Conservation (phyloP, 1,140 invertebrate genomes). For the Brachionus asplanchnoidis region DNA sequence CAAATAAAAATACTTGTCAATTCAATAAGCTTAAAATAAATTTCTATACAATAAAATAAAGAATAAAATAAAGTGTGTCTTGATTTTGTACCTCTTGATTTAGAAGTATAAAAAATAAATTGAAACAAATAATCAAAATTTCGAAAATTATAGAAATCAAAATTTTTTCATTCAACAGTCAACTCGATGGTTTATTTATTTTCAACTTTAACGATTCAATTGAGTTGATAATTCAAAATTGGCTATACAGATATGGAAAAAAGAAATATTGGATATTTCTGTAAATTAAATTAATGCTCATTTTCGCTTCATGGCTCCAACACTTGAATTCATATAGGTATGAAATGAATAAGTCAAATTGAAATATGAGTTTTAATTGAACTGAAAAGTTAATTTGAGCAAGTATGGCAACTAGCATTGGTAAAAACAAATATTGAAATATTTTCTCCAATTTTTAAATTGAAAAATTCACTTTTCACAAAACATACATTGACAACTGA, state of each 20-base stretch:
- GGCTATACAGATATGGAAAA: background rate
- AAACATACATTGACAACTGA: background rate
- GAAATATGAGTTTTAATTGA: conserved; percentile 1
- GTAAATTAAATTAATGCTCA: conserved; percentile 14
- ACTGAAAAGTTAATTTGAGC: conserved; percentile 5
- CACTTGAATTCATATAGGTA: conserved; percentile 20
- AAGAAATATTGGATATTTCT: background rate
- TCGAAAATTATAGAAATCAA: conserved; percentile 9
- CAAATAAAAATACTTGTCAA: conserved; percentile 11
- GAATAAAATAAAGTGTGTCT: background rate
- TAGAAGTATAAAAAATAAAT: background rate
- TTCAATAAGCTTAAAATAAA: conserved; percentile 23
- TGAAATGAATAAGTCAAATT: conserved; percentile 33
- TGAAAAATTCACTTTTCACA: background rate
- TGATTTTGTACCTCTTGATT: background rate
- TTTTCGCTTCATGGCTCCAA: background rate
- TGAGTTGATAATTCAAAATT: conserved; percentile 30
- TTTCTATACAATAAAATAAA: conserved; percentile 2
- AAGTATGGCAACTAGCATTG: background rate
- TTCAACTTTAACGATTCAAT: conserved; percentile 39
- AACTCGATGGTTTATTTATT: conserved; percentile 10
- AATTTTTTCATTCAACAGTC: background rate
- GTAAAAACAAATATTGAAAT: conserved; percentile 12
- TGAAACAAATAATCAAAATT: background rate
- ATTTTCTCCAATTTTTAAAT: background rate